phyloP scores from a whole-genome alignment of 2,888 invertebrate species.

The Oligia strigilis region DNA sequence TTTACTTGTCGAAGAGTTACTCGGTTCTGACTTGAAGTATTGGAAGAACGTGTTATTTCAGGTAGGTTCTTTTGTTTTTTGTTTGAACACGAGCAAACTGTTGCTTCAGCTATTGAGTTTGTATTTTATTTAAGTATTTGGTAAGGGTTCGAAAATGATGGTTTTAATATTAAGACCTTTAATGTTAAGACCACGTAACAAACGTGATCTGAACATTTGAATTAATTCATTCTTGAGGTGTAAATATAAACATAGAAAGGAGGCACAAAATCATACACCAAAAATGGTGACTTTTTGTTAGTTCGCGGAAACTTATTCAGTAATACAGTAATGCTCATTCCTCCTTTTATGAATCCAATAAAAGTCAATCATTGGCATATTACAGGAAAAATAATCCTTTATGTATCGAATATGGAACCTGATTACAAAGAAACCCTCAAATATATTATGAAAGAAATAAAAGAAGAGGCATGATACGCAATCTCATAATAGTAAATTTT shows the following conservation, averaged over 20 bases:
- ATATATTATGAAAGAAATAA: not conserved
- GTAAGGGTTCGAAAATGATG: not conserved
- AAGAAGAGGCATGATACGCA: not conserved
- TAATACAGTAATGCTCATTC: not conserved
- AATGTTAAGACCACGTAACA: not conserved
- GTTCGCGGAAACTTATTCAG: conserved; percentile 10
- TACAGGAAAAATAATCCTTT: conserved; percentile 1
- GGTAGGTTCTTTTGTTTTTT: conserved; percentile 39
- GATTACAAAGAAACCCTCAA: not conserved
- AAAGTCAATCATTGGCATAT: not conserved
- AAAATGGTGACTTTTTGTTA: not conserved
- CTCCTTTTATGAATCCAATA: conserved; percentile 11
- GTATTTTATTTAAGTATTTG: not conserved
- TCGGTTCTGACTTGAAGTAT: conserved; percentile 54
- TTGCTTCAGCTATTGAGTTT: conserved; percentile 43
- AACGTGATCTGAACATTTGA: not conserved
- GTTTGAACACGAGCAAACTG: conserved; percentile 48
- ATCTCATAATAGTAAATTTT: not conserved
- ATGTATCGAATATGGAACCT: not conserved
- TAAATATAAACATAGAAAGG: not conserved
- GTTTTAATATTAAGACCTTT: not conserved
- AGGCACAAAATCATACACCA: not conserved
- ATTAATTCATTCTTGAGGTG: no score
- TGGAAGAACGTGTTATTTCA: conserved; percentile 62
- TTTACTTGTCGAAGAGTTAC: conserved; percentile 60